Base-by-base conservation (phyloP, 2,888 invertebrate genomes). In the Cacoxenus indagator region DNA sequence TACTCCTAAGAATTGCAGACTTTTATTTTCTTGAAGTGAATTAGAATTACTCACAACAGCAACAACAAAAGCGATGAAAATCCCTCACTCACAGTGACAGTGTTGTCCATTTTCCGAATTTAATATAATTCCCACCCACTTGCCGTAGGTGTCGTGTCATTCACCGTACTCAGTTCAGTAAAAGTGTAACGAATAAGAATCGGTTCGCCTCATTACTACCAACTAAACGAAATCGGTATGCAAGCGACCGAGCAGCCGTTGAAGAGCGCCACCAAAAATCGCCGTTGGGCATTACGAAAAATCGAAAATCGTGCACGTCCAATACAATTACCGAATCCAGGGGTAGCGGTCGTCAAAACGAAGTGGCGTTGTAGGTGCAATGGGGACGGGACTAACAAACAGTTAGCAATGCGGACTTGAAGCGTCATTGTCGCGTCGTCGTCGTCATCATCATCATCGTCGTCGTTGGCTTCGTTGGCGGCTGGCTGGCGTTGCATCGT, bases 291-390 rank as follows among this genome's bases (percentile, higher is more conserved):
- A 22, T 8, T 17, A 48, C 17, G 51, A 4, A 19, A 51, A 51
- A 51, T 51, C 51, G 17, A 51, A 51, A 51, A 51, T 51, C 51
- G 51, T 62, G 24, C 61, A 43, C 31, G 61, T 62, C 61, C 45
- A 62, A 62, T 45, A 62, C 45, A 62, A 62, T 62, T 62, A 62
- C n/a, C 45, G n/a, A 43, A 27, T 17, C 27, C 9, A 14, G 19
- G 22, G 51, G 51, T 22, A 37, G 14, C 37, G 37, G 37, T 4
- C 8, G 14, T 19, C 9, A 19, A 14, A 51, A 6, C 1, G 51
- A 43, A 43, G 22, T 4, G 19, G 3, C 17, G 17, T 17, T 19
- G 51, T 6, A 51, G 9, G 19, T 14, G 19, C 22, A 22, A 43
- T n/a, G 14, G 45, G 45, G 45, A n/a, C n/a, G 37, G 1, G 37